Evolutionary conservation across 92 coral and sea anemone genomes (phyloP).

Genomic region (Epizoanthus stellaris): DNA sequence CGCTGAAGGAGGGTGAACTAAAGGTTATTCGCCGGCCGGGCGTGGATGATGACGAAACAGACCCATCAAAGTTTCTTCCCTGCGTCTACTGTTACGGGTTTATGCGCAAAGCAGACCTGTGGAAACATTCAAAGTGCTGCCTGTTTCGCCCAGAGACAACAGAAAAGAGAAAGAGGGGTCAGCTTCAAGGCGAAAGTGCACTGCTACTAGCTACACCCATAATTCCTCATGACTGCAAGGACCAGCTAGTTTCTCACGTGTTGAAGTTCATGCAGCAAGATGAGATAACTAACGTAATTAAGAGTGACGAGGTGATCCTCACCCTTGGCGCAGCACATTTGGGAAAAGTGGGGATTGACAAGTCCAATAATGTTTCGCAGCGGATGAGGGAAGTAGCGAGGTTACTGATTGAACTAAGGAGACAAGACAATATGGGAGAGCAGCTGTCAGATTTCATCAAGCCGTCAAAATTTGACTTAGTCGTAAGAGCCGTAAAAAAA

Average conservation of each 20-base stretch:
- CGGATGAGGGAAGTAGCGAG: slow-evolving; percentile 54
- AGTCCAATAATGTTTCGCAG: slow-evolving; percentile 43
- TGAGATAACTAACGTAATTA: slow-evolving; percentile 23
- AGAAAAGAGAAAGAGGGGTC: neutral
- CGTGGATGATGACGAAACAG: neutral
- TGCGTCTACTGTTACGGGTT: slow-evolving; percentile 50
- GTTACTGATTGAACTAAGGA: slow-evolving; percentile 42
- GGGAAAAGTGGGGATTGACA: slow-evolving; percentile 40
- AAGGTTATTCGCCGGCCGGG: slow-evolving; percentile 30
- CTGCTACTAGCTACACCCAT: slow-evolving; percentile 6
- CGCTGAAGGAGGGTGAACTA: slow-evolving; percentile 34
- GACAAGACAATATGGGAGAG: neutral
- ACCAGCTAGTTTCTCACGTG: slow-evolving; percentile 19
- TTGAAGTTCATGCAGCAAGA: slow-evolving; percentile 47
- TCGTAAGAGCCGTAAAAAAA: slow-evolving; percentile 35
- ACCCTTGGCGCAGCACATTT: slow-evolving; percentile 15
- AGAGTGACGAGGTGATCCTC: slow-evolving; percentile 43
- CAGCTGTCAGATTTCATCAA: slow-evolving; percentile 35
- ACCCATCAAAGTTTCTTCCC: slow-evolving; percentile 38
- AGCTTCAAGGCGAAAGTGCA: slow-evolving; percentile 12
- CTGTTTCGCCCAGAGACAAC: neutral
- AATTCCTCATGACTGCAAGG: slow-evolving; percentile 21
- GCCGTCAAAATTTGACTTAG: slow-evolving; percentile 49
- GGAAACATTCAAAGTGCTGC: slow-evolving; percentile 43
- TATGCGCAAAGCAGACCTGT: slow-evolving; percentile 34